Evolutionary conservation across 2,888 invertebrate genomes (phyloP).

Genomic region (Anticlea derivata): DNA sequence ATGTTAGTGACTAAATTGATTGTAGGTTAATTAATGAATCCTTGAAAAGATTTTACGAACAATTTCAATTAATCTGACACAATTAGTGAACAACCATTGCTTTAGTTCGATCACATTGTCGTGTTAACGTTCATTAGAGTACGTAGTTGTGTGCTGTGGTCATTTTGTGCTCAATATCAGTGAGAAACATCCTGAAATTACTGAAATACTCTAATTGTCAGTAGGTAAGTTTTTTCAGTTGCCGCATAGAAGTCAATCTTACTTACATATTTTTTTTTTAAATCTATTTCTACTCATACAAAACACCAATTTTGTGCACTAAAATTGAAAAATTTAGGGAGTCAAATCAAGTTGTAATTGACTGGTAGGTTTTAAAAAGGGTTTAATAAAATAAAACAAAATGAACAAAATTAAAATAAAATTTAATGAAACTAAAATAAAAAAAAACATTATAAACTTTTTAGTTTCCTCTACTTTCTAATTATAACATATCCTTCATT

Average conservation of each 20-base stretch:
- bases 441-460: constrained; percentile 32
- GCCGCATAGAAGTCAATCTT: neutral
- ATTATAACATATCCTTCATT: no score
- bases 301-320: constrained; percentile 52
- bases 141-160: no score
- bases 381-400: constrained; percentile 46
- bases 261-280: neutral
- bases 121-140: no score
- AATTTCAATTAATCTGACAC: constrained; percentile 10
- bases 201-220: no score
- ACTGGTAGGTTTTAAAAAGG: constrained; percentile 67
- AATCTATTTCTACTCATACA: constrained; percentile 33
- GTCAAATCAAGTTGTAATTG: constrained; percentile 75
- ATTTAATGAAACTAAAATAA: constrained; percentile 47
- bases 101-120: neutral
- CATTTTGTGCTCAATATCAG: no score
- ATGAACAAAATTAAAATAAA: constrained; percentile 53
- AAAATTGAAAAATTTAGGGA: constrained; percentile 84
- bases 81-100: neutral
- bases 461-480: no score
- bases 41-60: constrained; percentile 2
- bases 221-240: no score
- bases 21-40: no score
- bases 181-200: no score
- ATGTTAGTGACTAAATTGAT: no score